Evolutionary conservation across 2,888 invertebrate genomes (phyloP), one percentile per base, ranked within the genome.

Genomic region (Hypena proboscidalis): DNA sequence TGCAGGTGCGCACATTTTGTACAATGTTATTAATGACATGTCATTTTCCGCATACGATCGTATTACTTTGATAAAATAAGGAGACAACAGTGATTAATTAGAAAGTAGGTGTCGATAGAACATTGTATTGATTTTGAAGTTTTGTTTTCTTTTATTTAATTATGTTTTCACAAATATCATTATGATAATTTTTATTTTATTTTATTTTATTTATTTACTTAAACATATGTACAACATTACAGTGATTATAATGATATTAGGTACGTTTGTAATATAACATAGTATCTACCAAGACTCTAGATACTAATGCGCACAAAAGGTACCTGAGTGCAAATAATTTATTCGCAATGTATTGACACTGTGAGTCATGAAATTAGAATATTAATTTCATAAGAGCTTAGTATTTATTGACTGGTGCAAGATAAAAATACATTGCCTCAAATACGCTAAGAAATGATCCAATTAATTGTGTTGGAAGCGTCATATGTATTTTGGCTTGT

Each of bases 1-100:
- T 67, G 70, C 75, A 74, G 71, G 72, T 76, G 75, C 56, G 58
- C 60, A 63, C 50, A 58, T 58, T 61, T 58, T 58, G 56, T 64
- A 65, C 61, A 48, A 59, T 59, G 48, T 69, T 67, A 68, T 68
- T 68, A 67, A 65, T 66, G 64, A 57, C 60, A 48, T 59, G 53
- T 57, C 54, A 62, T 64, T 61, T 60, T 56, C 52, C 46, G 58
- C 25, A 56, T 62, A 57, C 48, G 23, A 57, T 37, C 33, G 22
- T 39, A 58, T 54, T 51, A 51, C 48, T 49, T 51, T 32, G 50
- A 55, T 53, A 44, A 50, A 58, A 53, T 58, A 51, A 55, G 30
- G 33, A 50, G 39, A 50, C 57, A 54, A 44, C 13, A 9, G 23
- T 45, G 22, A 45, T 30, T 38, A 43, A 33, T 43, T 30, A 37